A percentile compares a stretch with the other conserved stretches of the same genome.
These are phyloP conservation scores for Mormyrus hasselquistii DNA, from an alignment of 2,797 vertebrate genomes.

Conservation along the genomic window DNA sequence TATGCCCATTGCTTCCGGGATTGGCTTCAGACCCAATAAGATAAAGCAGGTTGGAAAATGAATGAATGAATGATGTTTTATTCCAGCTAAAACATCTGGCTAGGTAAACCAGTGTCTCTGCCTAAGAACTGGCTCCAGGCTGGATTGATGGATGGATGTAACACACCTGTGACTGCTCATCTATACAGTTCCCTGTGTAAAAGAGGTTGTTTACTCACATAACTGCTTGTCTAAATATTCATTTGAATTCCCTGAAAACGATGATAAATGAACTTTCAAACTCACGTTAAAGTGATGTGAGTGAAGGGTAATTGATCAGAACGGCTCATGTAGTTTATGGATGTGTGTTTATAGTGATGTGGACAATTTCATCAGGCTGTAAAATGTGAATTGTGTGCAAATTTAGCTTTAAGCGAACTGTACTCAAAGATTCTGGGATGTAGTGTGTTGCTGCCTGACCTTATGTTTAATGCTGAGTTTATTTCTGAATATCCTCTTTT, in stretches of 20 bases:
- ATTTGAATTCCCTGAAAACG: neutral
- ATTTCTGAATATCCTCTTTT: neutral
- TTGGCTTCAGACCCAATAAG: too few relatives aligned
- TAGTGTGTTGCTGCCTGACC: neutral
- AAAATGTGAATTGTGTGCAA: neutral
- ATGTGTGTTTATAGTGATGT: conserved; percentile 2
- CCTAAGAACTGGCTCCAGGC: neutral
- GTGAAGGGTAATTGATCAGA: neutral
- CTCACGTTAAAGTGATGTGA: neutral
- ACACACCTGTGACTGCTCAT: neutral
- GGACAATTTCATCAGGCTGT: neutral
- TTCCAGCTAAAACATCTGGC: neutral
- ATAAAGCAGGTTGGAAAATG: too few relatives aligned
- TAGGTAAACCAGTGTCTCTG: neutral
- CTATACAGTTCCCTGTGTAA: neutral
- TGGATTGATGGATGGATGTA: neutral
- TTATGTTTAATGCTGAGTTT: neutral
- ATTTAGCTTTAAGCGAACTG: neutral
- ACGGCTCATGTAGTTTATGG: neutral
- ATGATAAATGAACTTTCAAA: neutral
- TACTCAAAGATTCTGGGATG: neutral
- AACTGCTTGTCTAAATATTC: neutral
- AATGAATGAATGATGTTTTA: neutral
- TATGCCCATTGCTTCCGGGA: too few relatives aligned
- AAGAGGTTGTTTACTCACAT: neutral